Evolutionary conservation across 2,888 invertebrate genomes (phyloP), one percentile per base, ranked within the genome.

Genomic region (Caenorhabditis sp.): DNA sequence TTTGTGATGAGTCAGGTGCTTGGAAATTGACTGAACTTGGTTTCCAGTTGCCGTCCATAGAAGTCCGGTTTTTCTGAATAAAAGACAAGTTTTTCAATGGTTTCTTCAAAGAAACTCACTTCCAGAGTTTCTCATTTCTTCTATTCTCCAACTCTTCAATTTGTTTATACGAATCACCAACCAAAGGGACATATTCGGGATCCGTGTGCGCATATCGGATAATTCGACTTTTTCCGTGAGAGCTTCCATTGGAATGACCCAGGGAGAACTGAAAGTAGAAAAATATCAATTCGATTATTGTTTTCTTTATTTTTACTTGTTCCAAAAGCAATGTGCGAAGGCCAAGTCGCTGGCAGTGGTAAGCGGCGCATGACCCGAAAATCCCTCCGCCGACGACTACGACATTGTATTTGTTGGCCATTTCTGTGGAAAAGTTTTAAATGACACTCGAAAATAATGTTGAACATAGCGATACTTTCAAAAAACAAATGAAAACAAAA

Each of bases 151-250:
- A 28, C 11, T 87, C 80, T 0, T 50, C 83, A 28, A 87, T 85
- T 51, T 87, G 86, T 6, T 62, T 26, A 71, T 87, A 87, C 0
- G 87, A 72, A 47, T 86, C 86, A 6, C 71, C 76, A 18, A 87
- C 86, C 0, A 87, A 44, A 4, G 85, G 85, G 28, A 90, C 68
- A 72, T 89, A 90, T n/a, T 84, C 77, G 0, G 77, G 62, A 1
- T 89, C 79, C 6, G 81, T 83, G 69, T 90, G 90, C 0, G 88
- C 89, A 53, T 86, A 87, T 20, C 90, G 87, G 56, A 87, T 91
- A 61, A 90, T 90, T 28, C 90, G 69, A 28, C 89, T 89, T n/a
- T 82, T 85, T 28, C 90, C 90, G 69, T 90, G 90, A 5, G 90
- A 90, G 62, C 89, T 88, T 32, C 90, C 90, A 35, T 85, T 80